Evolutionary conservation across 2,888 invertebrate species (phyloP).

Genomic region (Eustalomyia histrio): DNA sequence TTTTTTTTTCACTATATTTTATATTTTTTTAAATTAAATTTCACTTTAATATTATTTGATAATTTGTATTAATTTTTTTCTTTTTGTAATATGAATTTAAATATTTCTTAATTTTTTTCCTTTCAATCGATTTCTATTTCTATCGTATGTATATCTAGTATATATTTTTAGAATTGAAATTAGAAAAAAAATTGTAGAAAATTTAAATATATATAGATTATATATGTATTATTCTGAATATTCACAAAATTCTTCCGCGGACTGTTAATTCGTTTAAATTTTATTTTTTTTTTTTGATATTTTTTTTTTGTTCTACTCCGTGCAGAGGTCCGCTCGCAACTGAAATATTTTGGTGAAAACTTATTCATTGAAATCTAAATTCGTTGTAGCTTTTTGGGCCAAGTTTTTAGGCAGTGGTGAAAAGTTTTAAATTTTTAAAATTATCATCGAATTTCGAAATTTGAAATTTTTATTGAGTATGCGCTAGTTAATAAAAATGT

Average conservation of each 20-base stretch:
- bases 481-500: conserved; percentile 20
- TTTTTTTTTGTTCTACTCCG: conserved; percentile 78
- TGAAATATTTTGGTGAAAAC: conserved; percentile 73
- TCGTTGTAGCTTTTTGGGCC: conserved; percentile 60
- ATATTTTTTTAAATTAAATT: conserved; percentile 20
- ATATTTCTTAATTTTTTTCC: conserved; percentile 62
- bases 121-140: conserved; percentile 52
- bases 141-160: conserved; percentile 47
- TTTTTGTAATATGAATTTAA: conserved; percentile 66
- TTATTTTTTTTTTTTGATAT: conserved; percentile 69
- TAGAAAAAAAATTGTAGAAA: conserved; percentile 39
- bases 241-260: conserved; percentile 78
- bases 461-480: conserved; percentile 21
- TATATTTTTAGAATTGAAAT: conserved; percentile 60
- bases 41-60: conserved; percentile 29
- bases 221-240: conserved; percentile 39
- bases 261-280: conserved; percentile 71
- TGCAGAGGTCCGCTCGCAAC: conserved; percentile 81
- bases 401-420: conserved; percentile 41
- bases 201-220: conserved; percentile 63
- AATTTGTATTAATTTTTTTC: conserved; percentile 9
- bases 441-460: conserved; percentile 38
- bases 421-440: conserved; percentile 47
- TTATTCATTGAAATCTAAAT: conserved; percentile 33
- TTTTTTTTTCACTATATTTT: background rate